Evolutionary conservation across 1,140 invertebrate species (phyloP).

Genomic region (Cydia pomonella): DNA sequence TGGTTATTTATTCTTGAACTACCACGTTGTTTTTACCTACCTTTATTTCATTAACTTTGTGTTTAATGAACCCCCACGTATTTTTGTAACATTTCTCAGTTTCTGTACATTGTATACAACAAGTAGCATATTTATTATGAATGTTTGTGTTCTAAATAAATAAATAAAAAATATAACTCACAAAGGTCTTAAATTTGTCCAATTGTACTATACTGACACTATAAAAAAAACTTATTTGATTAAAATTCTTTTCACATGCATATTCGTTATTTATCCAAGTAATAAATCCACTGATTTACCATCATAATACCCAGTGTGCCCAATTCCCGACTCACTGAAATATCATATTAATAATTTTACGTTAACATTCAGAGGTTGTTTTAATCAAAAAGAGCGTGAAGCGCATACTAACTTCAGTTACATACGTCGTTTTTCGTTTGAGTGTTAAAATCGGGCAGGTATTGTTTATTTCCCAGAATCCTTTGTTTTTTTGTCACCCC

Average conservation of each 20-base stretch:
- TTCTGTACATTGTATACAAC: too few relatives aligned
- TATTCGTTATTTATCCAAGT: background rate
- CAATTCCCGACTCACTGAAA: background rate
- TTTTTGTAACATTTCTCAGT: too few relatives aligned
- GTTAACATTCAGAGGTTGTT: background rate
- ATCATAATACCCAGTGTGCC: background rate
- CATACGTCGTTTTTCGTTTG: background rate
- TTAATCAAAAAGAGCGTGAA: background rate
- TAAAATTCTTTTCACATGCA: background rate
- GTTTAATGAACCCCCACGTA: too few relatives aligned
- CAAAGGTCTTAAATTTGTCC: too few relatives aligned
- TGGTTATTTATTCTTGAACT: too few relatives aligned
- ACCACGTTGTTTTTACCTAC: too few relatives aligned
- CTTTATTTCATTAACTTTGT: too few relatives aligned
- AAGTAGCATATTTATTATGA: too few relatives aligned
- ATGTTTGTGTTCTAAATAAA: too few relatives aligned
- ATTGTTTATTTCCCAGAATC: background rate
- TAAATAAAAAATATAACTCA: too few relatives aligned
- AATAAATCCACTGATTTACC: background rate
- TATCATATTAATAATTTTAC: background rate
- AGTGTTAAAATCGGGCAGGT: background rate
- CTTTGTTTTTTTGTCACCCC: slow-evolving; percentile 1
- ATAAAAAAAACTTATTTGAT: background rate
- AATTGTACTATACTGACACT: background rate
- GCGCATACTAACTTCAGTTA: background rate